phyloP scores from a whole-genome alignment of 2,113 vertebrate genomes.

The Mionectes macconnelli region DNA sequence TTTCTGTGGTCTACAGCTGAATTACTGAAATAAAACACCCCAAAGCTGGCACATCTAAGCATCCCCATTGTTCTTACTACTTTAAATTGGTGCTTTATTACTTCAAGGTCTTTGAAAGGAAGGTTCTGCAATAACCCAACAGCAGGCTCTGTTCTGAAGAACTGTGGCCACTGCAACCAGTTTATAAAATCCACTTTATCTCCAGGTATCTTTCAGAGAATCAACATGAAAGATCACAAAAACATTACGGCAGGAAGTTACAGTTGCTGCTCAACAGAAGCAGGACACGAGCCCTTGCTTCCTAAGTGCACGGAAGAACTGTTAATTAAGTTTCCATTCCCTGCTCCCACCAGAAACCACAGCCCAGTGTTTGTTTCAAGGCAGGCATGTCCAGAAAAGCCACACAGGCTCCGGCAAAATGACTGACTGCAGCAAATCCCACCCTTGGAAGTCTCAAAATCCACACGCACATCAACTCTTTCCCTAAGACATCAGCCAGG shows the following conservation, averaged over 20 bases:
- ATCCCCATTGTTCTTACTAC: background rate
- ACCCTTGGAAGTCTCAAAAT: background rate
- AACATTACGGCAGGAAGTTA: background rate
- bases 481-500: no score
- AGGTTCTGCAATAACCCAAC: background rate
- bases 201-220: background rate
- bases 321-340: constrained; percentile 8
- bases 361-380: background rate
- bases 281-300: background rate
- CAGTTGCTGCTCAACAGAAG: background rate
- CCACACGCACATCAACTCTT: background rate
- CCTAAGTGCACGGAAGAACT: background rate
- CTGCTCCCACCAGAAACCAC: constrained; percentile 14
- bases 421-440: background rate
- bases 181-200: background rate
- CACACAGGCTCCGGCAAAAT: background rate
- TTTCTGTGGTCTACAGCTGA: background rate
- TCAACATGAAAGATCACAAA: background rate
- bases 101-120: background rate
- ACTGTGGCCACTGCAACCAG: no score
- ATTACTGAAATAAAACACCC: background rate
- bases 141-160: background rate
- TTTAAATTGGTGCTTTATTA: background rate
- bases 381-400: background rate
- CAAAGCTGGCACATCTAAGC: background rate